Conservation (phyloP, 2,797 vertebrate species). For the Morus bassanus region DNA sequence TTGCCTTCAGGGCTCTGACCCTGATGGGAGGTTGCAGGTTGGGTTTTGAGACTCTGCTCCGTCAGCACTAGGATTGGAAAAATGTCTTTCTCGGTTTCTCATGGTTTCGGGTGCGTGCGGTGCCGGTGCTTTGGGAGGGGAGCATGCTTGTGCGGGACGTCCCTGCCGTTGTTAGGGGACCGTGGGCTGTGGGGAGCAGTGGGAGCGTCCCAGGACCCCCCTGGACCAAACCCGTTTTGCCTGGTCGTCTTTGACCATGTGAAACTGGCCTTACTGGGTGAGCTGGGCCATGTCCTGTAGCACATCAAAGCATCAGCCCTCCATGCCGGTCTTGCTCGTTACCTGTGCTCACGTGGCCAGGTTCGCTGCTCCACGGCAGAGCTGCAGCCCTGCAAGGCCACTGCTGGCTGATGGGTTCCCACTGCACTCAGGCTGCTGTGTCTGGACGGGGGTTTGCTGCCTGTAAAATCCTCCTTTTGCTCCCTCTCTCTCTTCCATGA, state of each 20-base stretch:
- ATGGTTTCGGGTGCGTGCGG: rapidly evolving
- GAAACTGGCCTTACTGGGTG: background rate
- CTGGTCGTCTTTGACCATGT: rapidly evolving
- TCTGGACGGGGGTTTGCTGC: background rate
- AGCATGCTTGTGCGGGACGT: rapidly evolving
- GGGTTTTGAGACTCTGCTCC: background rate
- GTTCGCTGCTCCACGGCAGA: rapidly evolving
- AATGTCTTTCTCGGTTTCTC: background rate
- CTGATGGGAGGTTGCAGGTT: background rate
- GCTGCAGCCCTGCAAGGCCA: background rate
- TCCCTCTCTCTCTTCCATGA: background rate
- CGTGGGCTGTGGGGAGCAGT: background rate
- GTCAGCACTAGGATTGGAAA: background rate
- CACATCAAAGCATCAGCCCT: rapidly evolving
- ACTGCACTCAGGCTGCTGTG: background rate
- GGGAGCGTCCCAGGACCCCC: background rate
- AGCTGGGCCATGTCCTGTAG: background rate
- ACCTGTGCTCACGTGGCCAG: rapidly evolving
- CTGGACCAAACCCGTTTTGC: background rate
- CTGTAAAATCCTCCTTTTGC: background rate
- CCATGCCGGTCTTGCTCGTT: rapidly evolving
- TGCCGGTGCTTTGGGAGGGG: background rate
- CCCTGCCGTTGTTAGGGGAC: rapidly evolving
- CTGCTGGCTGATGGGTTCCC: background rate
- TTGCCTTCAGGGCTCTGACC: background rate